Evolutionary conservation across 1,140 invertebrate species (phyloP).

Genomic region (Anastatus disparis): DNA sequence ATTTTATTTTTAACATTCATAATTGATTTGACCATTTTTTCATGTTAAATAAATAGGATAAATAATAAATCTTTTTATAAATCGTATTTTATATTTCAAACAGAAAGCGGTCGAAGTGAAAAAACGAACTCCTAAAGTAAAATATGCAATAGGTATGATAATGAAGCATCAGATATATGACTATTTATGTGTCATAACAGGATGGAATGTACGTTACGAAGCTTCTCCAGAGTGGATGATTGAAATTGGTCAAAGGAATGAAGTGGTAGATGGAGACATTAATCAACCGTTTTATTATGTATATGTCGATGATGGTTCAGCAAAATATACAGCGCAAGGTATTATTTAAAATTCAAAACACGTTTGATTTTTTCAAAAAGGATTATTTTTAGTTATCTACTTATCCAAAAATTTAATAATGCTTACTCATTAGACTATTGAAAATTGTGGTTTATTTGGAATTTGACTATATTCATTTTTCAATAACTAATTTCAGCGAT

Average conservation of each 20-base stretch:
- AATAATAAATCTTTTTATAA: too few species aligned
- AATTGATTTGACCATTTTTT: too few species aligned
- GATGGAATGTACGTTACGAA: conserved; percentile 74
- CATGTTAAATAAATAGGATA: too few species aligned
- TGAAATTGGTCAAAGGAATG: conserved; percentile 71
- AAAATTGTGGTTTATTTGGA: too few species aligned
- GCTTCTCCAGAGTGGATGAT: conserved; percentile 70
- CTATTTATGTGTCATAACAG: conserved; percentile 78
- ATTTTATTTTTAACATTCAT: too few species aligned
- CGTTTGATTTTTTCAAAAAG: not conserved
- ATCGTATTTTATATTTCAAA: conserved; percentile 21
- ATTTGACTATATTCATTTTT: too few species aligned
- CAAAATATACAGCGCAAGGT: conserved; percentile 80
- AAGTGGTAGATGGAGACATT: conserved; percentile 66
- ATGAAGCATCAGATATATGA: conserved; percentile 73
- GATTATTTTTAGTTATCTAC: too few species aligned
- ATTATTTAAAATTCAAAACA: conserved; percentile 36
- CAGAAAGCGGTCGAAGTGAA: conserved; percentile 56
- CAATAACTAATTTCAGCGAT: too few species aligned
- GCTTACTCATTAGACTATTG: too few species aligned
- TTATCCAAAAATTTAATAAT: too few species aligned
- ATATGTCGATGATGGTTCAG: conserved; percentile 76
- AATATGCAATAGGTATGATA: conserved; percentile 77
- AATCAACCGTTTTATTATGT: conserved; percentile 81
- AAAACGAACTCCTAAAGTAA: conserved; percentile 60